Evolutionary conservation across 2,888 invertebrate genomes (phyloP).

Genomic region (Steinernema scapterisci): DNA sequence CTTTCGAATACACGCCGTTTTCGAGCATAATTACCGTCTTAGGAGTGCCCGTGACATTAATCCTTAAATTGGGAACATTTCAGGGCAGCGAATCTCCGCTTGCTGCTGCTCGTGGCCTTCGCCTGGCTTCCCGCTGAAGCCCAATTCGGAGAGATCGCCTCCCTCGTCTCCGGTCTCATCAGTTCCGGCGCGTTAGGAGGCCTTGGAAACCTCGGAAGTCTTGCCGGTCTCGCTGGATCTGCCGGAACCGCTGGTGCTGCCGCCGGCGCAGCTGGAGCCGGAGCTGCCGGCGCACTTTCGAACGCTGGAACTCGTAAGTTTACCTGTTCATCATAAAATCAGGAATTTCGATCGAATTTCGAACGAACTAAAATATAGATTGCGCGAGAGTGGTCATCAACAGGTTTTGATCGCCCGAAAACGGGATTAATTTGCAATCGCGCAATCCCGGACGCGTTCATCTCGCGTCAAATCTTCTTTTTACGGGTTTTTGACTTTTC

Average conservation of each 20-base stretch:
- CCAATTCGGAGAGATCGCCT: constrained; percentile 64
- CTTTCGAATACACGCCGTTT: background rate
- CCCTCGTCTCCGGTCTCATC: constrained; percentile 53
- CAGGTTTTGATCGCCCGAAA: constrained; percentile 11
- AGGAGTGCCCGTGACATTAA: background rate
- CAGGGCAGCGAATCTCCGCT: background rate
- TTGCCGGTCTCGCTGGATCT: constrained; percentile 47
- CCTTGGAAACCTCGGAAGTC: constrained; percentile 33
- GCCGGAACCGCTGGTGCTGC: constrained; percentile 48
- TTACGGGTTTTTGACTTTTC: no score
- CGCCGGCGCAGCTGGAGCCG: constrained; percentile 42
- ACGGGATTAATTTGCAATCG: constrained; percentile 20
- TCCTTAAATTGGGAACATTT: background rate
- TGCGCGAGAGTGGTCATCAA: constrained; percentile 7
- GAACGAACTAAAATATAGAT: background rate
- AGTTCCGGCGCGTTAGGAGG: constrained; percentile 37
- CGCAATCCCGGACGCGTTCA: constrained; percentile 15
- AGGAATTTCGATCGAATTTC: no score
- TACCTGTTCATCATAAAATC: constrained; percentile 19
- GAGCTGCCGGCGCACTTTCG: constrained; percentile 49
- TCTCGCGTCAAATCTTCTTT: background rate
- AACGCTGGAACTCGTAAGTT: constrained; percentile 37
- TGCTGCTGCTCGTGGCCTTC: background rate
- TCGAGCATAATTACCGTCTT: background rate
- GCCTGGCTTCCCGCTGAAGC: constrained; percentile 36